Evolutionary conservation across 2,797 vertebrate genomes (phyloP).

Genomic region (Lateolabrax maculatus): DNA sequence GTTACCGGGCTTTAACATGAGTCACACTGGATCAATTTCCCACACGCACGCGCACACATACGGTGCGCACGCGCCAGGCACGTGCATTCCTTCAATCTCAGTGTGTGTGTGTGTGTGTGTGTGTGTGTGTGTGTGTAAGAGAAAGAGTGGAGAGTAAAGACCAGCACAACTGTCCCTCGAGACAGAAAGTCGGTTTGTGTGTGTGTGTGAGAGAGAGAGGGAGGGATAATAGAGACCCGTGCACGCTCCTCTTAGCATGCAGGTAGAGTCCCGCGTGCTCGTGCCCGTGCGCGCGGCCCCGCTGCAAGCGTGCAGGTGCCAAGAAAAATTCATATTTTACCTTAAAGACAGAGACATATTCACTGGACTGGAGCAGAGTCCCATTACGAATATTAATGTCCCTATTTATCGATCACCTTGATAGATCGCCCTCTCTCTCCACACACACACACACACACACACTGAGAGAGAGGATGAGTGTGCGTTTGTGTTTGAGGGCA

Average conservation of each 20-base stretch:
- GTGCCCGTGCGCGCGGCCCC: constrained; percentile 44
- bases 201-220: constrained; percentile 9
- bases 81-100: constrained; percentile 30
- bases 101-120: background rate
- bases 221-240: constrained; percentile 33
- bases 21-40: constrained; percentile 74
- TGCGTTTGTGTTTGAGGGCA: constrained; percentile 56
- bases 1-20: constrained; percentile 68
- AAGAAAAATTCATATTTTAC: constrained; percentile 71
- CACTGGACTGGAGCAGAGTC: constrained; percentile 72
- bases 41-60: background rate
- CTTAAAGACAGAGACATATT: constrained; percentile 71
- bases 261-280: constrained; percentile 65
- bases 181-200: constrained; percentile 35
- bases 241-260: constrained; percentile 69
- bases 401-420: constrained; percentile 77
- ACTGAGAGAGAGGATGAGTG: constrained; percentile 43
- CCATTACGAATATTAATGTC: constrained; percentile 76
- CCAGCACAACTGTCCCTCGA: constrained; percentile 48
- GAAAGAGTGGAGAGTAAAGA: constrained; percentile 29
- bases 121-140: background rate
- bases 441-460: constrained; percentile 37
- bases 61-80: constrained; percentile 33
- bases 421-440: constrained; percentile 56
- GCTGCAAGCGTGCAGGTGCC: constrained; percentile 61